Percentiles rank a stretch among this genome's conserved stretches.
These are phyloP conservation scores for Mionectes olivaceus DNA, from an alignment of 2,797 vertebrate species.

Conservation along the genomic window DNA sequence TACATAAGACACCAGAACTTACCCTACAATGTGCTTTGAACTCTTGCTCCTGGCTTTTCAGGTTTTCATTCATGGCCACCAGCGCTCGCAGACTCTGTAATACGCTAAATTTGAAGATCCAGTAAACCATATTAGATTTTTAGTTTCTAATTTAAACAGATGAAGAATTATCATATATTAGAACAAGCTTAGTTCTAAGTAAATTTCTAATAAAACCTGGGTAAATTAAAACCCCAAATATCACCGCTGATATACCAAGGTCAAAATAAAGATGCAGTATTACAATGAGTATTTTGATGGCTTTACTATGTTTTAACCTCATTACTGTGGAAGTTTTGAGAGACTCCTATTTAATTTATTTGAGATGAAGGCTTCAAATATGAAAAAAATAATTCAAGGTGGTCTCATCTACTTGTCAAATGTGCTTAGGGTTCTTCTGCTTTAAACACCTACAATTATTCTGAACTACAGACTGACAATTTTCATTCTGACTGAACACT, in stretches of 20 bases:
- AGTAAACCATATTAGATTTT: slow-evolving; percentile 8
- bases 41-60: slow-evolving; percentile 94
- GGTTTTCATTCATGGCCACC: slow-evolving; percentile 93
- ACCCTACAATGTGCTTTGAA: slow-evolving; percentile 95
- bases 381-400: neutral
- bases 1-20: slow-evolving; percentile 53
- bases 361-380: neutral
- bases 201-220: neutral
- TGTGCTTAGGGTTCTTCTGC: neutral
- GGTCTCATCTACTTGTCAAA: neutral
- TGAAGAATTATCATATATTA: neutral
- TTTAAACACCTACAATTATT: neutral
- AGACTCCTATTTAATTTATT: neutral
- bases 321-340: neutral
- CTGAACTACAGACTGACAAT: neutral
- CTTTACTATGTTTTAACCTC: neutral
- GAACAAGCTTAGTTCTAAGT: neutral
- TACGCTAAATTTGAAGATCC: slow-evolving; percentile 77
- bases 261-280: neutral
- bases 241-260: neutral
- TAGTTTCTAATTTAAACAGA: neutral
- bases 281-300: neutral
- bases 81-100: slow-evolving; percentile 89
- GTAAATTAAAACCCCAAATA: neutral
- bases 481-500: neutral